These are phyloP conservation scores for Craniophora ligustri DNA, from an alignment of 2,888 invertebrate genomes.

Conservation along the genomic window DNA sequence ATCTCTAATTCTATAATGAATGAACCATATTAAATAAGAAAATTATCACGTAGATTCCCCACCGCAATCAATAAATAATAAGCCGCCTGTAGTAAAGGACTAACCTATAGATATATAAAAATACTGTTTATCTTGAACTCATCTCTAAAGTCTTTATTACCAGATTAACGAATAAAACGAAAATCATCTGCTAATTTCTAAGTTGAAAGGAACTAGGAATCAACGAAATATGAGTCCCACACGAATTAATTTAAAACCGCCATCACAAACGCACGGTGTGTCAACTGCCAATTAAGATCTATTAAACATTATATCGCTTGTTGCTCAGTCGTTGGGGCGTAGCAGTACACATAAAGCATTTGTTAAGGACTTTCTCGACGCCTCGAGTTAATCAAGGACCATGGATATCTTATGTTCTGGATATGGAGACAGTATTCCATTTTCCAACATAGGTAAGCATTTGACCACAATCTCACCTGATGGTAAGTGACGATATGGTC, in stretches of 20 bases:
- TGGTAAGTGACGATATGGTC: no score
- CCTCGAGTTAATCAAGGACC: constrained; percentile 64
- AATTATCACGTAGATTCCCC: no score
- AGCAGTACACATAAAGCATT: constrained; percentile 74
- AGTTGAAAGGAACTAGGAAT: no score
- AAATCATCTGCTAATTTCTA: not conserved
- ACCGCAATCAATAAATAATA: no score
- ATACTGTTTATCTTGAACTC: no score
- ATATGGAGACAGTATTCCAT: no score
- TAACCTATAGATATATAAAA: no score
- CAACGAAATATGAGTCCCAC: constrained; percentile 50
- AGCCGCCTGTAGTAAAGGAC: no score
- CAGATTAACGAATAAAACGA: not conserved
- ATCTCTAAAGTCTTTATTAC: not conserved
- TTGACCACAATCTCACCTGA: no score
- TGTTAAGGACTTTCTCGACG: constrained; percentile 76
- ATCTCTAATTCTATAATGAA: no score
- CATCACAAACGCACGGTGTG: constrained; percentile 51
- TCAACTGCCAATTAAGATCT: constrained; percentile 78
- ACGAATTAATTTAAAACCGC: constrained; percentile 55
- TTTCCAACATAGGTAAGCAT: no score
- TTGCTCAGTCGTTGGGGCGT: constrained; percentile 70
- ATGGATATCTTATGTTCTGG: constrained; percentile 16
- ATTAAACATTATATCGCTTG: constrained; percentile 75
- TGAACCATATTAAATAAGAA: no score